Percentiles rank a stretch among this genome's conserved stretches.
phyloP scores from a whole-genome alignment of 2,797 vertebrate species.

The Lepilemur septentrionalis region DNA sequence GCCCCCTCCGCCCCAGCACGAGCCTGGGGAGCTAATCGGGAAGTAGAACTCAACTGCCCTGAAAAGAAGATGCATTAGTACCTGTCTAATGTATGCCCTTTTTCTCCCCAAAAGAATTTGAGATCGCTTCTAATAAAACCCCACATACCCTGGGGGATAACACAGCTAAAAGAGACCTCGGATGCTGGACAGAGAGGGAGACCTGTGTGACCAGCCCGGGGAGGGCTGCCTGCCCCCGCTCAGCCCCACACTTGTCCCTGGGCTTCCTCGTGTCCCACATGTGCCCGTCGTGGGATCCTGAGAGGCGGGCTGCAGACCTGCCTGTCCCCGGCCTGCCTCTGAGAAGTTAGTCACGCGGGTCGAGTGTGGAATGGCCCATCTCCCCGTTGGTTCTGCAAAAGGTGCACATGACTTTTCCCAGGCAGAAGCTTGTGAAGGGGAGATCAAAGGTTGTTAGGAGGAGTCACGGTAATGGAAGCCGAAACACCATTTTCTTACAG shows the following conservation, averaged over 20 bases:
- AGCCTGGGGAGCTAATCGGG: background rate
- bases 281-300: background rate
- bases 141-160: background rate
- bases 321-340: background rate
- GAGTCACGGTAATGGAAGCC: background rate
- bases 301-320: background rate
- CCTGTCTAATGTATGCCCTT: background rate
- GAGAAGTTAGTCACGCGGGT: background rate
- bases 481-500: background rate
- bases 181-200: background rate
- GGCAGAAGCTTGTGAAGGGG: too few relatives aligned
- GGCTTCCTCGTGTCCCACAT: fast-evolving
- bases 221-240: fast-evolving
- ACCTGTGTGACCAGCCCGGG: background rate
- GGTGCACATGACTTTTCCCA: background rate
- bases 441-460: background rate
- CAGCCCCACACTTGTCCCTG: background rate
- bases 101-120: background rate
- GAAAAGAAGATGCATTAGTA: background rate
- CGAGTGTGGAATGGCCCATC: background rate
- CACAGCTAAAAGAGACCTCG: background rate
- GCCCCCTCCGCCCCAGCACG: background rate
- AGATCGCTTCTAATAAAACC: background rate
- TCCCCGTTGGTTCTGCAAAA: background rate
- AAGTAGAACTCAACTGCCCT: background rate